Percentiles rank a stretch among this genome's conserved stretches.
phyloP scores from a whole-genome alignment of 2,113 vertebrate species.

The Melanerpes aurifrons region DNA sequence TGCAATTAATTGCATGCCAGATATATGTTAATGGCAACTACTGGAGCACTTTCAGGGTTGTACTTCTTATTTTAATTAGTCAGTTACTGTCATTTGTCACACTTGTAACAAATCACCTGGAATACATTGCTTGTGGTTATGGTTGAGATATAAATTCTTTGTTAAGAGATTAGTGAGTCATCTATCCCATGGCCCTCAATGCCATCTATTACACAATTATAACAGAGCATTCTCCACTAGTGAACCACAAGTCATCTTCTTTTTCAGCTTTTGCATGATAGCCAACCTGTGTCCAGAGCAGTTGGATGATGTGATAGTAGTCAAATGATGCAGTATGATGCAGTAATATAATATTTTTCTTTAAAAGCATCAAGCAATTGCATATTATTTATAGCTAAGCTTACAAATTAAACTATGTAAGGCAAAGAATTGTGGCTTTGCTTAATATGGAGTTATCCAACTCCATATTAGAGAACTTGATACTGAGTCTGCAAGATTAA shows the following conservation, averaged over 20 bases:
- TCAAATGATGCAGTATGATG: not conserved
- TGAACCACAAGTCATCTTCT: not conserved
- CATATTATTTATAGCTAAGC: not conserved
- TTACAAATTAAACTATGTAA: not conserved
- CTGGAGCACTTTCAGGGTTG: not conserved
- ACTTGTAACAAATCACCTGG: not conserved
- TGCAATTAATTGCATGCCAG: no score
- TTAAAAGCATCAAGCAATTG: not conserved
- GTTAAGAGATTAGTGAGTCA: no score
- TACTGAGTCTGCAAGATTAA: not conserved
- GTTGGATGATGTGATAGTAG: not conserved
- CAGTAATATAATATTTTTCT: not conserved
- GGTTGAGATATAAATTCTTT: no score
- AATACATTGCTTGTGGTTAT: no score
- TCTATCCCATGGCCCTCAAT: no score
- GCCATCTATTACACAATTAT: no score
- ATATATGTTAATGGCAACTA: not conserved
- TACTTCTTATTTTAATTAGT: not conserved
- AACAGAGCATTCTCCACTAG: no score
- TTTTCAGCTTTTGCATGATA: not conserved
- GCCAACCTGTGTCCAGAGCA: not conserved
- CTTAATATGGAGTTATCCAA: not conserved
- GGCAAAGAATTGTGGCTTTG: not conserved
- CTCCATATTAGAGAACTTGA: not conserved
- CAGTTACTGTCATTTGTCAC: not conserved